phyloP scores from a whole-genome alignment of 2,797 vertebrate genomes.

The Microtus californicus region DNA sequence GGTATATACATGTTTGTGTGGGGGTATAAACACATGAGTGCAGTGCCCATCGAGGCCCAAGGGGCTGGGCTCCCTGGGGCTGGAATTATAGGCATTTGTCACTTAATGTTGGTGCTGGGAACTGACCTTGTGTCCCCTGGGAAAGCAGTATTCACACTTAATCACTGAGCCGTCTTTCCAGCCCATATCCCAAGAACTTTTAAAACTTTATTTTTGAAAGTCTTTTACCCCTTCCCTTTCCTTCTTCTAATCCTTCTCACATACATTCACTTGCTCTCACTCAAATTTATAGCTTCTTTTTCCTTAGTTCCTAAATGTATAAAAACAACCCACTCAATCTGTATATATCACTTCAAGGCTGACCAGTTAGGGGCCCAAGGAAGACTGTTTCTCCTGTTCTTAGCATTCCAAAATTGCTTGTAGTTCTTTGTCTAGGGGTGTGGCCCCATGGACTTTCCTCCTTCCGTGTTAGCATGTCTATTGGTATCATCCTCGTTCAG shows the following conservation, averaged over 20 bases:
- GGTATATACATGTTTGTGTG: neutral
- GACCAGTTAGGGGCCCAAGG: too few relatives aligned
- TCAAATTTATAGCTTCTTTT: too few relatives aligned
- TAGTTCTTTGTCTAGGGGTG: neutral
- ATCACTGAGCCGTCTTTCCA: neutral
- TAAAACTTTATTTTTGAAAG: neutral
- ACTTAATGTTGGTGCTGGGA: neutral
- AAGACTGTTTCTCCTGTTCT: neutral
- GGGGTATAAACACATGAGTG: neutral
- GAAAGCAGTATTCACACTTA: neutral
- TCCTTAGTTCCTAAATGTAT: neutral
- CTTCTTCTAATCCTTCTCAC: neutral
- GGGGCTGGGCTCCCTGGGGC: too few relatives aligned
- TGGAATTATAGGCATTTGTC: neutral
- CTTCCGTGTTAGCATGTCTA: neutral
- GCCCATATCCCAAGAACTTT: too few relatives aligned
- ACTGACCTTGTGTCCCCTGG: neutral
- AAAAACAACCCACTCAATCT: neutral
- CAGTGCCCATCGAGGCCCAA: too few relatives aligned
- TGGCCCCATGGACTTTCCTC: neutral
- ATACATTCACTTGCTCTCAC: neutral
- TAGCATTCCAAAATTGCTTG: neutral
- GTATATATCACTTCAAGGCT: neutral
- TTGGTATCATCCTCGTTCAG: neutral
- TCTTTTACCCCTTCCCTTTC: neutral